Base-by-base conservation (phyloP, 1,140 invertebrate genomes). In the Leptopilina clavipes region DNA sequence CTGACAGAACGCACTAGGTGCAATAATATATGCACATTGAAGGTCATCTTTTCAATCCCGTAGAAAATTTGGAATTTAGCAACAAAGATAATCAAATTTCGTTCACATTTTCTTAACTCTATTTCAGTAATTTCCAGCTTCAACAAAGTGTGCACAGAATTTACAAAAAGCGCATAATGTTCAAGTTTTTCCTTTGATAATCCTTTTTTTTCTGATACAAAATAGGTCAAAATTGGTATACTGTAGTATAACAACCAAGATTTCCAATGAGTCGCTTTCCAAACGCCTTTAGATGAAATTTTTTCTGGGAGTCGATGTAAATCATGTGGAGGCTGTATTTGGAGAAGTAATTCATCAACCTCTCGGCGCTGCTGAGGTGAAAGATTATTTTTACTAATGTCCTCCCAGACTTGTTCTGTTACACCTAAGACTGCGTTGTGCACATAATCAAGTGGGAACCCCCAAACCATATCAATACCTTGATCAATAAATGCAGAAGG, bases 1-100 rank as follows among this genome's bases (percentile, higher is more conserved):
- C 73, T 71, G 17, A 80, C 77, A 14, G 73, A 79, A 65, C 75
- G 52, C 0, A 73, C 71, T 56, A 79, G 76, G 54, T 83, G 82
- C 10, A 76, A 22, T 44, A 80, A 40, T n/a, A 72, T 56, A 48
- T 83, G 80, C 11, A 80, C 70, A 77, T 83, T 83, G 18, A 76
- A 77, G 44, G 56, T 80, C 22, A 83, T 70, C n/a, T 9, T 11
- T 19, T 72, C 37, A 5, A 25, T 73, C 11, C 79, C 77, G 74
- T 79, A 82, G 22, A 76, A 71, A 17, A 71, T 56, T 74, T 85
- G 72, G 71, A 77, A 81, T 14, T 78, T 17, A 3, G 48, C 71
- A 9, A 79, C 78, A 76, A 82, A 83, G 9, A 25, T 37, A 10
- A 78, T 14, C 3, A 85, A 72, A 43, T 81, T 48, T 48, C 45